Evolutionary conservation across 2,888 invertebrate genomes (phyloP), one percentile per base, ranked within the genome.

Genomic region (Spialia ferax): DNA sequence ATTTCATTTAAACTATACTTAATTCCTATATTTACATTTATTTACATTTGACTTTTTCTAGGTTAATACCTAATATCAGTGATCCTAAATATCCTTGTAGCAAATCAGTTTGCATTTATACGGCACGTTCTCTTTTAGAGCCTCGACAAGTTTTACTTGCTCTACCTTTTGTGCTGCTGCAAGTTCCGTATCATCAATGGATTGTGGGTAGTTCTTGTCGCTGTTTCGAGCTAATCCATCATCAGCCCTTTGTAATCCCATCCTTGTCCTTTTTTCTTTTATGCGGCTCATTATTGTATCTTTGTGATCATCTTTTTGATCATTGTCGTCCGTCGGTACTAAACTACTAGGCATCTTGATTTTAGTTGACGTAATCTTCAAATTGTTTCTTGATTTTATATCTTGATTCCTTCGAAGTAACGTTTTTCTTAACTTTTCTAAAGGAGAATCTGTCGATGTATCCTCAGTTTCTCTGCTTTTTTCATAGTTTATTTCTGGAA

Each of bases 41-140:
- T 45, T 45, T 45, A 45, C 45, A 45, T 20, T 8, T 15, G 18
- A 18, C 2, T 45, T 18, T 45, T 35, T 55, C 32, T 38, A 38
- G 38, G 38, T 38, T n/a, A n/a, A n/a, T n/a, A 38, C 38, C 2
- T 13, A 4, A 13, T n/a, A 38, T 38, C 13, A 13, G 1, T 22
- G 15, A 42, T 22, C 13, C 15, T 6, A 26, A 8, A 60, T 18
- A 50, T 88, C 85, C 69, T 82, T 86, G 2, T 83, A 81, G 73
- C 92, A 93, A 29, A 87, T 75, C 85, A 93, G 85, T 71, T 77
- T 86, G 74, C 92, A 93, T 71, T 84, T 87, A 68, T 91, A 93
- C 0, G 87, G 73, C 15, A 86, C 81, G 69, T 90, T 89, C 80
- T 91, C 87, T 74, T 86, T 83, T 32, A 90, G 71, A 0, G 80